Evolutionary conservation across 2,113 vertebrate species (phyloP).

Genomic region (Pelusios castaneus): DNA sequence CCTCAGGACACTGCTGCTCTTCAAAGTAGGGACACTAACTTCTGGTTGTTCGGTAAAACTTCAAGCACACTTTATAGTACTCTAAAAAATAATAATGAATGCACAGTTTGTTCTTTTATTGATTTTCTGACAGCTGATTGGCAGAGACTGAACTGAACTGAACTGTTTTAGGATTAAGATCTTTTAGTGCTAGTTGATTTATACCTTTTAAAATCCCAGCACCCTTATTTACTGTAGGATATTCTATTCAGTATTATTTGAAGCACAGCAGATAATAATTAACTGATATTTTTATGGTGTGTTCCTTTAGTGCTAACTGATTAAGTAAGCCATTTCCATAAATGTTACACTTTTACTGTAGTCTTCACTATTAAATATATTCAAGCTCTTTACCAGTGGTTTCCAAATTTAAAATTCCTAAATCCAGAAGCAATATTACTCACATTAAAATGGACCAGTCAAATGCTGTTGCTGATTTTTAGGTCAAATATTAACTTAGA

Average conservation of each 20-base stretch:
- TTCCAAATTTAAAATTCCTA: neutral
- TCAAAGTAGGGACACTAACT: neutral
- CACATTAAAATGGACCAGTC: neutral
- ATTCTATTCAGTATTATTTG: neutral
- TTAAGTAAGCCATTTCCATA: neutral
- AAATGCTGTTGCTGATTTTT: neutral
- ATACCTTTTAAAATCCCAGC: neutral
- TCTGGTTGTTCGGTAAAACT: neutral
- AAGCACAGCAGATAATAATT: accelerated
- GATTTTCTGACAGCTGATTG: neutral
- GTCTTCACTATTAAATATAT: neutral
- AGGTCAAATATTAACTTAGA: neutral
- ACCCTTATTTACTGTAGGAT: neutral
- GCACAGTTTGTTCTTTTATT: neutral
- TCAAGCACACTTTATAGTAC: neutral
- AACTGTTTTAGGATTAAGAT: neutral
- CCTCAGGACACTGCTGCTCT: neutral
- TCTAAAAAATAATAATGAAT: neutral
- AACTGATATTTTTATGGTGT: neutral
- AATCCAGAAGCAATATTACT: neutral
- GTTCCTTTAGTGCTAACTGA: neutral
- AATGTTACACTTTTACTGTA: neutral
- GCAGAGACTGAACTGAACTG: neutral
- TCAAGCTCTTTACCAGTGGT: neutral
- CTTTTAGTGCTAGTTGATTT: neutral